Evolutionary conservation across 1,140 invertebrate genomes (phyloP), one percentile per base, ranked within the genome.

Genomic region (Calycopis cecrops): DNA sequence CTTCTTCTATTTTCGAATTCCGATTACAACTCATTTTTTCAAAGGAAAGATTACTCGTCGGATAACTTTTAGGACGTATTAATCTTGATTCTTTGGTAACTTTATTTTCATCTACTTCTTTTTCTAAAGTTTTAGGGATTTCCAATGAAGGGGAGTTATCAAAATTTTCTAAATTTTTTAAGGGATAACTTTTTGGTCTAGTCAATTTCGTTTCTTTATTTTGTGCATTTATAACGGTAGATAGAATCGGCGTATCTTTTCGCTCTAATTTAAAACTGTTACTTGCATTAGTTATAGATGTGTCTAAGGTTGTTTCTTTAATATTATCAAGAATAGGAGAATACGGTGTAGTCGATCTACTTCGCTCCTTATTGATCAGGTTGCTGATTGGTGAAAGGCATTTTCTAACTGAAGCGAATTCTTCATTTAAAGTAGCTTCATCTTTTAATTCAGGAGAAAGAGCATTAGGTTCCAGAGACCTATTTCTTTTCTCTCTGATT

Each of bases 1-100:
- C 33, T 52, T 76, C 67, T 18, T 80, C 73, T 53, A 72, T 78
- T 55, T 76, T 80, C 44, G 52, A 55, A 47, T 60, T 44, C 4
- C 28, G 14, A 42, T 21, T 52, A 11, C 34, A 12, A 35, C 35
- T 81, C 16, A 73, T 67, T 68, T 88, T 89, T 65, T 89, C 86
- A 33, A 80, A 82, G 12, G 82, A 85, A 17, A 73, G 76, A 52
- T 68, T 81, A 57, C 79, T 85, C 10, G 78, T 76, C 11, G 90
- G 90, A 75, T 90, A 91, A 66, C 90, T 91, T 60, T 90, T 91
- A 7, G 91, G 92, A 42, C 92, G 74, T 11, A 89, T 87, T 17
- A 92, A 62, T 81, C 90, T 91, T 1, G 91, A 92, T 60, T 90
- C 86, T 62, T 75, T 85, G n/a, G 52, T 44, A 65, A 53, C 48